Conservation (phyloP, 2,113 vertebrate species). For the Corydoras sp. region DNA sequence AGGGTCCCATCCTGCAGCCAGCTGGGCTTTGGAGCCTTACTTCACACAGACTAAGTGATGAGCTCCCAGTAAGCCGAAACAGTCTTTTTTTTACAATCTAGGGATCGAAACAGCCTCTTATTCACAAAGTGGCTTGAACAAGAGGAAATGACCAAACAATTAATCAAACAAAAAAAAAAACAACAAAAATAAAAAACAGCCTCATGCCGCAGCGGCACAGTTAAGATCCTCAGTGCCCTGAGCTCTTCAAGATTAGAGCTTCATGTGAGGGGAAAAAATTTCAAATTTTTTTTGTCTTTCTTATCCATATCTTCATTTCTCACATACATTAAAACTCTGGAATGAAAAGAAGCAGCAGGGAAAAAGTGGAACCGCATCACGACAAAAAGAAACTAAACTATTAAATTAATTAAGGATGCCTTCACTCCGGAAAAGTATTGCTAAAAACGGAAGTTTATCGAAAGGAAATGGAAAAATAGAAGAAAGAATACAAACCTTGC, state of each 20-base stretch:
- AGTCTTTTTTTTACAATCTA: neutral
- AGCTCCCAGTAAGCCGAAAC: slow-evolving; percentile 9
- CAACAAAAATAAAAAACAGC: neutral
- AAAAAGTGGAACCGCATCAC: neutral
- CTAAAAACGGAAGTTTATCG: slow-evolving; percentile 5
- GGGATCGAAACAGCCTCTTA: neutral
- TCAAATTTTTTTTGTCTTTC: neutral
- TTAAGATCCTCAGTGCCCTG: neutral
- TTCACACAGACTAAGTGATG: slow-evolving; percentile 26
- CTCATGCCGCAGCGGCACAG: neutral
- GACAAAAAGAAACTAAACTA: neutral
- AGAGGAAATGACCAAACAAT: too few species aligned
- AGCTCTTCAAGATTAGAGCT: neutral
- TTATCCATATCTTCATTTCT: slow-evolving; percentile 1
- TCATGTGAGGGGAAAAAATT: neutral
- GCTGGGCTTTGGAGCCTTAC: slow-evolving; percentile 32
- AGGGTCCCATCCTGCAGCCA: slow-evolving; percentile 23
- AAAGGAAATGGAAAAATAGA: neutral
- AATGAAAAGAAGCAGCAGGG: slow-evolving; percentile 36
- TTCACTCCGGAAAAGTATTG: neutral
- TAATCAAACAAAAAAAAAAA: neutral
- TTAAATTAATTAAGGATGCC: neutral
- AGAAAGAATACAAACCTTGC: slow-evolving; percentile 21
- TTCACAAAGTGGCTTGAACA: neutral
- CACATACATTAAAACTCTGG: slow-evolving; percentile 18